Conservation (phyloP, 2,113 vertebrate species). For the Picathartes gymnocephalus region DNA sequence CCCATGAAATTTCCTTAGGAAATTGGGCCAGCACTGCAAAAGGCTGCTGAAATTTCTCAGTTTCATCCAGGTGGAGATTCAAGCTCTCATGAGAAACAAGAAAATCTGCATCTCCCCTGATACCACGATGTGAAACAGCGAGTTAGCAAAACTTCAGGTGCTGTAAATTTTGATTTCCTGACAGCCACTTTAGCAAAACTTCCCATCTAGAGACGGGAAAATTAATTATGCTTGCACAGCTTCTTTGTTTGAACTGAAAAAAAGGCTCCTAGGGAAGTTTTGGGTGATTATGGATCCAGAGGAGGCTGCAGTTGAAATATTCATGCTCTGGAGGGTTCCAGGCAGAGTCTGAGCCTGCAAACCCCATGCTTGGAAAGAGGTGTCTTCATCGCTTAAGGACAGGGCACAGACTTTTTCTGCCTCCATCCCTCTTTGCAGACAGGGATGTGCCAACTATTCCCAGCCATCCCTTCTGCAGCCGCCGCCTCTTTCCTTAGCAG, state of each 20-base stretch:
- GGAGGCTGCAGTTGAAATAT: not conserved
- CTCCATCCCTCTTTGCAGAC: no score
- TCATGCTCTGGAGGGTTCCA: not conserved
- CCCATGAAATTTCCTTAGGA: constrained; percentile 12
- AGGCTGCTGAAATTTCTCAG: not conserved
- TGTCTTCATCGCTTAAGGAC: not conserved
- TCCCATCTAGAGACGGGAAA: not conserved
- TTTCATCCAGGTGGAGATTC: constrained; percentile 14
- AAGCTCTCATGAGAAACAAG: not conserved
- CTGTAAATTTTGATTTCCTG: constrained; percentile 27
- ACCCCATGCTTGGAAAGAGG: not conserved
- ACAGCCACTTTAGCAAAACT: constrained; percentile 8
- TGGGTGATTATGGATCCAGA: not conserved
- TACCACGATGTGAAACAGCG: not conserved
- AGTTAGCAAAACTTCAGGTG: constrained; percentile 3
- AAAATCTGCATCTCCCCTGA: not conserved
- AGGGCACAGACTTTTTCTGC: not conserved
- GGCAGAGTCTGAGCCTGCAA: not conserved
- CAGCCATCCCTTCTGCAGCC: rapidly evolving
- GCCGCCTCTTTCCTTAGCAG: not conserved
- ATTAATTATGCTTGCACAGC: not conserved
- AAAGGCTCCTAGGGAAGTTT: not conserved
- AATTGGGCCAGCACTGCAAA: not conserved
- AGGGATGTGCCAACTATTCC: not conserved
- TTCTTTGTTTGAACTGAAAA: not conserved